phyloP scores from a whole-genome alignment of 2,113 vertebrate genomes.

The Egretta garzetta region DNA sequence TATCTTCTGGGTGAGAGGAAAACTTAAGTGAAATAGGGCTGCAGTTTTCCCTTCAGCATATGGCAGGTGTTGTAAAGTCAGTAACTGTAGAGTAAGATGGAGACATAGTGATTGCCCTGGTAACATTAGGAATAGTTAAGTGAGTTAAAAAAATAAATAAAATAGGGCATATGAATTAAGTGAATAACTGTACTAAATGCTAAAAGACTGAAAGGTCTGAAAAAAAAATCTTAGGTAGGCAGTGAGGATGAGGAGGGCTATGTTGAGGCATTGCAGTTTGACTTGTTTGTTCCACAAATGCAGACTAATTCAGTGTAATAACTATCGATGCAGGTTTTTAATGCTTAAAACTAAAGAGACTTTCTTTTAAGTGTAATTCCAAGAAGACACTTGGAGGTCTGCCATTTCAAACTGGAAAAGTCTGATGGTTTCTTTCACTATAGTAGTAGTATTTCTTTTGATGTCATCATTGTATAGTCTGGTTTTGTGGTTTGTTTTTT shows the following conservation, averaged over 20 bases:
- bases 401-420: background rate
- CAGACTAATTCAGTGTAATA: background rate
- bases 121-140: background rate
- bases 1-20: background rate
- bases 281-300: background rate
- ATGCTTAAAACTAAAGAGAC: background rate
- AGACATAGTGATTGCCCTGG: accelerated
- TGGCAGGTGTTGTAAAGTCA: background rate
- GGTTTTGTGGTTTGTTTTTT: accelerated
- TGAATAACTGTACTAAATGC: background rate
- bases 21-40: background rate
- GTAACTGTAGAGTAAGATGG: background rate
- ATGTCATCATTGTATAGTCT: background rate
- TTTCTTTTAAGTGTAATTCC: background rate
- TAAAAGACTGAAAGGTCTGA: background rate
- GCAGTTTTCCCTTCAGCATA: background rate
- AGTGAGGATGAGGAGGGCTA: background rate
- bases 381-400: background rate
- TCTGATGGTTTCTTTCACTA: background rate
- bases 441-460: background rate
- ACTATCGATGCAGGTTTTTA: background rate
- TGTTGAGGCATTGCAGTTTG: accelerated
- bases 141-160: background rate
- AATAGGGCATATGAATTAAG: accelerated
- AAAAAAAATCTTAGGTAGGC: background rate